Evolutionary conservation across 2,888 invertebrate species (phyloP).

Genomic region (Trichopoda pennipes): DNA sequence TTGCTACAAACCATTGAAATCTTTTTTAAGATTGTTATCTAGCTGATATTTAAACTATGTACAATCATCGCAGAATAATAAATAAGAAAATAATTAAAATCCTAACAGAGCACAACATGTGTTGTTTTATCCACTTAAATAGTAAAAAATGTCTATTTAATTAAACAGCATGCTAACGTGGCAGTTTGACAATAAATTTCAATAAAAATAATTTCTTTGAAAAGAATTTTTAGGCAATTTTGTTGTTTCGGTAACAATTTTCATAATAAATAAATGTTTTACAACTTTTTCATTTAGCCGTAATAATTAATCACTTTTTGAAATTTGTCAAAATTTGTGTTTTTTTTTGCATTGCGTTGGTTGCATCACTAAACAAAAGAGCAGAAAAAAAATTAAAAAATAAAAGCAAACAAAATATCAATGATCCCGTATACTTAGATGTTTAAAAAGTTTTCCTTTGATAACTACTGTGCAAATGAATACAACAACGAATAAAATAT

Average conservation of each 20-base stretch:
- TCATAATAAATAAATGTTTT: background rate
- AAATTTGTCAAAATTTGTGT: too few species aligned
- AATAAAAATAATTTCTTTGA: constrained; percentile 56
- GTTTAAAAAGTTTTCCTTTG: too few species aligned
- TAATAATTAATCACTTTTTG: background rate
- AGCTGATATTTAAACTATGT: background rate
- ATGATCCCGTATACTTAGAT: too few species aligned
- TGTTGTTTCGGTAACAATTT: constrained; percentile 8
- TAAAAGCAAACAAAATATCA: too few species aligned
- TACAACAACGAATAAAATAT: too few species aligned
- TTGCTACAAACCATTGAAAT: too few species aligned
- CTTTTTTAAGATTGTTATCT: background rate
- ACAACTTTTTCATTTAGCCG: background rate
- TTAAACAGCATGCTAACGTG: constrained; percentile 55
- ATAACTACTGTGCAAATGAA: too few species aligned
- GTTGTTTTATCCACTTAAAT: constrained; percentile 38
- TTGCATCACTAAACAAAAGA: too few species aligned
- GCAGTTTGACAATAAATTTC: constrained; percentile 57
- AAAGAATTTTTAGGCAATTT: constrained; percentile 28
- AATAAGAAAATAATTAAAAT: constrained; percentile 31
- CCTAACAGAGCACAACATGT: constrained; percentile 21
- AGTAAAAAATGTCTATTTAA: constrained; percentile 60
- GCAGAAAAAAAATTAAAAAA: too few species aligned
- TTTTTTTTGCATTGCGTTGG: background rate
- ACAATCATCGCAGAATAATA: background rate